phyloP scores from a whole-genome alignment of 2,888 invertebrate species.

The Anticlea derivata region DNA sequence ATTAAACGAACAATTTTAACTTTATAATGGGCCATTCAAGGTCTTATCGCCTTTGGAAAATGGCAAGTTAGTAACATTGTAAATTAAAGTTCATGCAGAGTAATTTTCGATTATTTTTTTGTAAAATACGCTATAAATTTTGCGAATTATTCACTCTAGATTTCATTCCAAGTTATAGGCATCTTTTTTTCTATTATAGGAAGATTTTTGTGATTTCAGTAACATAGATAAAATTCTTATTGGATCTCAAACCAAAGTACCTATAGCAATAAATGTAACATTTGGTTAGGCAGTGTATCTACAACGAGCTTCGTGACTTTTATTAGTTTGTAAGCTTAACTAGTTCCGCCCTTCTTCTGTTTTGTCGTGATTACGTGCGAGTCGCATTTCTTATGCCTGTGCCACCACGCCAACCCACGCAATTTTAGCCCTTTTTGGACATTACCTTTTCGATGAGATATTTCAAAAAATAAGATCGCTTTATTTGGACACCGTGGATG shows the following conservation, averaged over 20 bases:
- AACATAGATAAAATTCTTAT: neutral
- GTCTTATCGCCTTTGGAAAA: slow-evolving; percentile 50
- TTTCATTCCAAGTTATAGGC: too few relatives aligned
- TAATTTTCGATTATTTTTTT: slow-evolving; percentile 17
- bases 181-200: too few relatives aligned
- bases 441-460: neutral
- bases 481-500: too few relatives aligned
- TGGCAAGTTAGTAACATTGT: slow-evolving; percentile 41
- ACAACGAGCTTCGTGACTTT: slow-evolving; percentile 26
- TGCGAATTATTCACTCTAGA: too few relatives aligned
- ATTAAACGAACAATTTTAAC: slow-evolving; percentile 57
- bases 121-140: neutral
- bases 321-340: slow-evolving; percentile 33
- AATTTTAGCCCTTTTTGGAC: slow-evolving; percentile 10
- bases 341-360: slow-evolving; percentile 37
- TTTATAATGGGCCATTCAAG: slow-evolving; percentile 59
- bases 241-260: neutral
- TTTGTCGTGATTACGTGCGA: slow-evolving; percentile 30
- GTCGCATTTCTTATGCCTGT: slow-evolving; percentile 24
- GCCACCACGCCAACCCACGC: slow-evolving; percentile 7
- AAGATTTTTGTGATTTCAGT: too few relatives aligned
- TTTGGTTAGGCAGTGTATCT: slow-evolving; percentile 17
- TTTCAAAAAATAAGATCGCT: too few relatives aligned
- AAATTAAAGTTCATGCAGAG: slow-evolving; percentile 27
- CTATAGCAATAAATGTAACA: slow-evolving; percentile 18